A percentile compares a stretch with the other conserved stretches of the same genome.
Evolutionary conservation across 2,113 vertebrate genomes (phyloP).

Genomic region (cat (Felis catus)): DNA sequence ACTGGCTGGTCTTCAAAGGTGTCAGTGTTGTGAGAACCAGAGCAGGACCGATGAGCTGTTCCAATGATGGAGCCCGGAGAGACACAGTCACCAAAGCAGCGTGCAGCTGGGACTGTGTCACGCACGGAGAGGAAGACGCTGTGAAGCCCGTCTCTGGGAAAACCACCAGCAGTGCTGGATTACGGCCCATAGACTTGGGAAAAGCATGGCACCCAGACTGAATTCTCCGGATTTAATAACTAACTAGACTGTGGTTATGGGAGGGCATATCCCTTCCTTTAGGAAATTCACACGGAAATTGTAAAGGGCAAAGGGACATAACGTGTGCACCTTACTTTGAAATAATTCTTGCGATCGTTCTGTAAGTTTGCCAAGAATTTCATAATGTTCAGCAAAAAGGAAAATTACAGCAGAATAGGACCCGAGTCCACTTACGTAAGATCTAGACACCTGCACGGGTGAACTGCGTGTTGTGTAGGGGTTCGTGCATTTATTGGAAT

Average conservation of each 20-base stretch:
- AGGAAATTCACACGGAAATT: background rate
- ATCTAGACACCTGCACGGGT: background rate
- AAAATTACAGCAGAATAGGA: background rate
- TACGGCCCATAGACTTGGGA: rapidly evolving
- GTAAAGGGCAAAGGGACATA: background rate
- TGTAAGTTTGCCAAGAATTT: background rate
- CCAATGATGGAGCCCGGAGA: rapidly evolving
- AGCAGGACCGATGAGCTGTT: background rate
- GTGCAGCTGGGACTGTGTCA: rapidly evolving
- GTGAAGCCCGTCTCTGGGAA: rapidly evolving
- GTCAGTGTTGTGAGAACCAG: background rate
- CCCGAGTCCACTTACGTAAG: rapidly evolving
- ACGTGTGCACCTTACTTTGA: too few relatives aligned
- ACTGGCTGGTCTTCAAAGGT: background rate
- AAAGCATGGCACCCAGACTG: rapidly evolving
- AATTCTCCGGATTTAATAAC: background rate
- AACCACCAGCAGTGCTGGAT: rapidly evolving
- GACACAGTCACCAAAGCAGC: rapidly evolving
- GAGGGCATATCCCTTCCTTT: too few relatives aligned
- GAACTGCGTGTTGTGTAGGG: rapidly evolving
- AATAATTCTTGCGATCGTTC: background rate
- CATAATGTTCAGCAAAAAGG: background rate
- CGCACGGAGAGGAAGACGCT: rapidly evolving
- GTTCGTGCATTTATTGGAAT: too few relatives aligned
- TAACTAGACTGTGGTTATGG: rapidly evolving